Evolutionary conservation across 2,113 vertebrate genomes (phyloP), one percentile per base, ranked within the genome.

Genomic region (Ariopsis seemanni): DNA sequence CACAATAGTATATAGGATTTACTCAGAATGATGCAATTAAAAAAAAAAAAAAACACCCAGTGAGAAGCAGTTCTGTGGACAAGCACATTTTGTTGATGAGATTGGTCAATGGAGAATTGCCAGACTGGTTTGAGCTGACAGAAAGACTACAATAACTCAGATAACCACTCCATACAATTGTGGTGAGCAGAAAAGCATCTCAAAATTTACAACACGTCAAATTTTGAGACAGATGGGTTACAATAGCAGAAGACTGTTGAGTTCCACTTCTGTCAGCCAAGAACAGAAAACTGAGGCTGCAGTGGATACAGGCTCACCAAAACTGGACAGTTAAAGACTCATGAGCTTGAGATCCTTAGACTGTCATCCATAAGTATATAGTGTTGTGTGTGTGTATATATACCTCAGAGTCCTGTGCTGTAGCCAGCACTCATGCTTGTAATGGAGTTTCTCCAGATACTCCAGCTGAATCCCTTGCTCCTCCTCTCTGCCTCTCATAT

Each of bases 391-490:
- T 63, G 48, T 82, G 34, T n/a, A 10, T 72, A 58, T 52, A 94
- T 94, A 99, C 98, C 88, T 94, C 94, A 97, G 92, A 0, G 95
- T 97, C 91, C 95, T 96, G 82, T 97, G 95, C 91, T 97, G 97
- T 84, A 99, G 96, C 98, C 97, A 99, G 90, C 95, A 97, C 90
- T 99, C 98, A 0, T 99, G 98, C 85, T 98, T 99, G 85, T 94
- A 95, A 87, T 99, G 97, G 85, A 99, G 97, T 80, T 97, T 98
- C 93, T 99, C 96, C 91, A 99, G 92, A 89, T 99, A 99, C 80
- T 98, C 97, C 89, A 98, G 94, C 22, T 97, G 97, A 91, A 99
- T 97, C 74, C 95, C 96, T 89, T 98, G 97, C 67, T 99, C 98
- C 90, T 99, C 98, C 8, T 95, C 93, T 93, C 98, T 94, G 89